Percentiles rank a stretch among this genome's conserved stretches.
Evolutionary conservation across 2,797 vertebrate species (phyloP).

Genomic region (Varecia variegata): DNA sequence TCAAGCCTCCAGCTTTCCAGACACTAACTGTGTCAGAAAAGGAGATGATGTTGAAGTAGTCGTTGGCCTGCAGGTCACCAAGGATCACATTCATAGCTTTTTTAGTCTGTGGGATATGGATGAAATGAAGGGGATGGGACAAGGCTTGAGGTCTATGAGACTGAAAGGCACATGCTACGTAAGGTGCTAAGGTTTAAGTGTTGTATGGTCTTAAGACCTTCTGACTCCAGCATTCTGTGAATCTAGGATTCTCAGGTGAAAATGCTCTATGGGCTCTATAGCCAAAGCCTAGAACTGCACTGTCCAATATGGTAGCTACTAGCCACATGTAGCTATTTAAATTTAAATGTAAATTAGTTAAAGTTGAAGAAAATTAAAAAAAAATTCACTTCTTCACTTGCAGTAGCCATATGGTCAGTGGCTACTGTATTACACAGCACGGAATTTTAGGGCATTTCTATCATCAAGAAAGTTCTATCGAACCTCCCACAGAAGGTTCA

Average conservation of each 20-base stretch:
- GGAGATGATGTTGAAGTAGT: conserved; percentile 92
- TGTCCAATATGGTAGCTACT: not conserved
- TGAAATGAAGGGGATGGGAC: conserved; percentile 6
- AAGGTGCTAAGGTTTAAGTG: not conserved
- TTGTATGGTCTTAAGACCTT: not conserved
- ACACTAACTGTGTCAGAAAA: conserved; percentile 90
- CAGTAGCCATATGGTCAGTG: not conserved
- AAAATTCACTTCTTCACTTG: not conserved
- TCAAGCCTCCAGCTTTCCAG: conserved; percentile 88
- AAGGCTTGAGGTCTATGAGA: not conserved
- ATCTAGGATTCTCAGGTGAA: not conserved
- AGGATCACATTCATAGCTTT: conserved; percentile 91
- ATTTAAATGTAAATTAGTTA: conserved; percentile 2
- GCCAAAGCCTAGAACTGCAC: not conserved
- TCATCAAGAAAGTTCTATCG: not conserved
- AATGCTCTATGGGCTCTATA: not conserved
- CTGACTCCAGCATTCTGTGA: not conserved
- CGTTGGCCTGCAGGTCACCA: conserved; percentile 87
- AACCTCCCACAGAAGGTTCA: not conserved
- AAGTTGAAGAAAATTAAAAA: not conserved
- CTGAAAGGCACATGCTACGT: not conserved
- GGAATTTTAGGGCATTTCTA: not conserved
- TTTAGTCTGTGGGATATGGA: conserved; percentile 86
- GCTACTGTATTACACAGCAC: not conserved
- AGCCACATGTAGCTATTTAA: not conserved